Evolutionary conservation across 2,888 invertebrate species (phyloP).

Genomic region (Aleiodes testaceus): DNA sequence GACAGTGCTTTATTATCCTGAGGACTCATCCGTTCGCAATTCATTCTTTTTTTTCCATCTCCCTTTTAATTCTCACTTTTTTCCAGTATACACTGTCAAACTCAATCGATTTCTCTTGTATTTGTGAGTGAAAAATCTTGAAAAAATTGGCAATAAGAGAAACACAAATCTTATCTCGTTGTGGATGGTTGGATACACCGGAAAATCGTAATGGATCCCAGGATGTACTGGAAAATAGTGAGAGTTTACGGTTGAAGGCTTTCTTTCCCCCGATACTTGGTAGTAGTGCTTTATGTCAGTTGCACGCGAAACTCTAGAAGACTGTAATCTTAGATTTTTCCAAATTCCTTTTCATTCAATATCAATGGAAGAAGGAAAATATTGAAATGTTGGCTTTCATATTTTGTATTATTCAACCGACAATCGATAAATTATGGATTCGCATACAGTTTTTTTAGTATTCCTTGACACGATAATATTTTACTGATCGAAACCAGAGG

Average conservation of each 20-base stretch:
- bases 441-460: conserved; percentile 61
- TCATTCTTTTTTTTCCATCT: not conserved
- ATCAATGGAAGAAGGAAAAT: not conserved
- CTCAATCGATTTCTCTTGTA: conserved; percentile 5
- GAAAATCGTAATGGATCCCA: conserved; percentile 71
- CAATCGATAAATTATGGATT: conserved; percentile 43
- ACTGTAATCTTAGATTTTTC: not conserved
- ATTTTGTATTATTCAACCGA: not conserved
- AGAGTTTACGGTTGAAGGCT: conserved; percentile 65
- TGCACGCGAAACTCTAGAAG: conserved; percentile 47
- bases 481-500: conserved; percentile 57
- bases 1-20: conserved; percentile 37
- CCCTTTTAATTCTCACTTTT: conserved; percentile 25
- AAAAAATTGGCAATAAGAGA: conserved; percentile 48
- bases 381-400: not conserved
- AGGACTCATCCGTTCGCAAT: conserved; percentile 25
- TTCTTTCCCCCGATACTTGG: conserved; percentile 43
- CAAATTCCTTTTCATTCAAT: conserved; percentile 41
- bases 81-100: conserved; percentile 14
- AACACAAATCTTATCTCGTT: conserved; percentile 68
- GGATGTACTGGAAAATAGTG: conserved; percentile 65
- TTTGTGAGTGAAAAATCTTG: conserved; percentile 4
- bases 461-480: conserved; percentile 66
- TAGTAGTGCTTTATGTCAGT: conserved; percentile 46
- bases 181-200: conserved; percentile 65